Evolutionary conservation across 2,113 vertebrate genomes (phyloP).

Genomic region (Neogobius melanostomus): DNA sequence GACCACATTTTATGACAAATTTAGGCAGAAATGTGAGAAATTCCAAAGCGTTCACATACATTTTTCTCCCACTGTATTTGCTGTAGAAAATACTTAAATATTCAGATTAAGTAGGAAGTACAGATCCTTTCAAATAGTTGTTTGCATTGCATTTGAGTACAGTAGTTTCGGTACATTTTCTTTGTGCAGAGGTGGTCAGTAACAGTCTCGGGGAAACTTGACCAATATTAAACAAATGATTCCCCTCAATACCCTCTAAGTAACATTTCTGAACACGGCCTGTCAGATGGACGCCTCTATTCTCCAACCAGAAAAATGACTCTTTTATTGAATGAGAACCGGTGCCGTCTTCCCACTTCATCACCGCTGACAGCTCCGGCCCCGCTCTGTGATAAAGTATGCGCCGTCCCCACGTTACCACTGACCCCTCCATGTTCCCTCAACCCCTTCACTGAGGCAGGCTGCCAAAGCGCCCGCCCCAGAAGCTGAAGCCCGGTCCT

Average conservation of each 20-base stretch:
- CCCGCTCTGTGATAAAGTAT: slow-evolving; percentile 29
- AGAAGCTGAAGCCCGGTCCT: slow-evolving; percentile 15
- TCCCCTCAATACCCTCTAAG: background rate
- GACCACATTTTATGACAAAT: no score
- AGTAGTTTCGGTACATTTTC: no score
- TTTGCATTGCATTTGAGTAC: no score
- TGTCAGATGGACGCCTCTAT: background rate
- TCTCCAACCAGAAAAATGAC: slow-evolving; percentile 29
- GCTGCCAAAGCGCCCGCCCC: slow-evolving; percentile 11
- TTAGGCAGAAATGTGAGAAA: no score
- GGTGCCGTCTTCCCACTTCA: slow-evolving; percentile 34
- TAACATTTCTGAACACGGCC: slow-evolving; percentile 4
- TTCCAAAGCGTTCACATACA: no score
- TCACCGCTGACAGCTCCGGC: slow-evolving; percentile 42
- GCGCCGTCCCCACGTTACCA: slow-evolving; percentile 20
- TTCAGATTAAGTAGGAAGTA: no score
- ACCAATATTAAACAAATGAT: background rate
- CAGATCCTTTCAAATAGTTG: no score
- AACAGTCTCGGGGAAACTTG: background rate
- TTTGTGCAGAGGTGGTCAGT: no score
- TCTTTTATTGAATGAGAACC: slow-evolving; percentile 44
- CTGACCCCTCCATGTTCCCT: slow-evolving; percentile 38
- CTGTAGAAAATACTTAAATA: no score
- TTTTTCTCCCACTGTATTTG: no score
- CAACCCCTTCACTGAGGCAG: slow-evolving; percentile 32